Evolutionary conservation across 2,888 invertebrate genomes (phyloP).

Genomic region (Smittia sp.): DNA sequence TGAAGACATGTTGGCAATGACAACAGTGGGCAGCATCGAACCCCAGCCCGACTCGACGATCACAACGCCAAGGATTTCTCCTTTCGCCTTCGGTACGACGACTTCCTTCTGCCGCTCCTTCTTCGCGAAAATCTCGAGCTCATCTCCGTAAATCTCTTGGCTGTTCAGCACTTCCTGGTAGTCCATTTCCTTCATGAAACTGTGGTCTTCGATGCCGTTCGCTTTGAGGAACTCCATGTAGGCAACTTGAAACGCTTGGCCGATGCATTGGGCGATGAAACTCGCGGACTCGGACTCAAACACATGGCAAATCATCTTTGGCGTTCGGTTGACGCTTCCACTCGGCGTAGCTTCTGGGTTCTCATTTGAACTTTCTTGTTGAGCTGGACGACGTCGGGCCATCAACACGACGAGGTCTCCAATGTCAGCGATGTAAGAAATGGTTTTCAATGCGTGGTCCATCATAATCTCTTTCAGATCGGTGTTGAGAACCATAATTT

Average conservation of each 20-base stretch:
- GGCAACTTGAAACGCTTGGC: slow-evolving; percentile 99
- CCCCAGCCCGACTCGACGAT: slow-evolving; percentile 99
- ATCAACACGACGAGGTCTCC: slow-evolving; percentile 97
- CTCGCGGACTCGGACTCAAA: slow-evolving; percentile 99
- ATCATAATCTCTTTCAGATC: slow-evolving; percentile 99
- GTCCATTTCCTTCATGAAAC: slow-evolving; percentile 99
- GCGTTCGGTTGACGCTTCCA: slow-evolving; percentile 75
- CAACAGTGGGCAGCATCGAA: slow-evolving; percentile 99
- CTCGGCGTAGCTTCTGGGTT: slow-evolving; percentile 54
- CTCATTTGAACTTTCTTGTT: slow-evolving; percentile 47
- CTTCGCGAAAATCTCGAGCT: slow-evolving; percentile 97
- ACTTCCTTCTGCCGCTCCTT: slow-evolving; percentile 98
- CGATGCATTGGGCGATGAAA: slow-evolving; percentile 99
- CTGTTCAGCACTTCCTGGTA: slow-evolving; percentile 99
- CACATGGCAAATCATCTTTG: slow-evolving; percentile 99
- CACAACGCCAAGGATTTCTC: slow-evolving; percentile 96
- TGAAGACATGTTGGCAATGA: slow-evolving; percentile 96
- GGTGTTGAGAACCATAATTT: slow-evolving; percentile 99
- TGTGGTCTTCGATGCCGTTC: slow-evolving; percentile 98
- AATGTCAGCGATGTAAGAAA: slow-evolving; percentile 99
- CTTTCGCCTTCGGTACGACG: slow-evolving; percentile 96
- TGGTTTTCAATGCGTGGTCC: slow-evolving; percentile 97
- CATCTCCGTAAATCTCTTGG: slow-evolving; percentile 98
- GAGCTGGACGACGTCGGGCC: slow-evolving; percentile 90
- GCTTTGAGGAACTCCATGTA: slow-evolving; percentile 99